Base-by-base conservation (phyloP, 2,888 invertebrate genomes). In the Tigriopus californicus region DNA sequence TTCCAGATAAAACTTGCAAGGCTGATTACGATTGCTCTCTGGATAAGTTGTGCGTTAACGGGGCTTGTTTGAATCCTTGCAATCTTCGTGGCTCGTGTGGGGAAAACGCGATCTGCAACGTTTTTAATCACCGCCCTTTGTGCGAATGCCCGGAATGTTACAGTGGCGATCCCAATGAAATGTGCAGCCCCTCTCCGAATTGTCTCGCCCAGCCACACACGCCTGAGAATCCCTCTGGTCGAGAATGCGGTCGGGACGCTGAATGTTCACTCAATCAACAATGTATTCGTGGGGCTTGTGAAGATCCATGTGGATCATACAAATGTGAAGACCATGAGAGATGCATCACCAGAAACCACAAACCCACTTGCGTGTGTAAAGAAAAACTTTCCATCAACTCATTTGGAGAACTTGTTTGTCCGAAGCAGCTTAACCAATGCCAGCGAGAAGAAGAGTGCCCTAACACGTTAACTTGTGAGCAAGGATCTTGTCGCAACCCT, bases 251-350 rank as follows among this genome's bases (percentile, higher is more conserved):
- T 18, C 81, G 81, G 75, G 87, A 90, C 79, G 79, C 80, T 77
- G 88, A 88, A 77, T 91, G 90, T 76, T 82, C 86, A 66, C 82
- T 82, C 75, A 87, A 89, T 76, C 85, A 86, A 77, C 84, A 87
- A 72, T 91, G 90, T 77, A 80, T 87, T 75, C 84, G 85, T 76
- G 80, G 83, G 74, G 83, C 85, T 75, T 91, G 90, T 75, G 79
- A 84, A 74, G 87, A 90, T 75, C 90, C 89, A 65, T 91, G 90
- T 76, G 81, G 62, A 44, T 67, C 66, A 49, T 76, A 78, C 63
- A 79, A 81, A 65, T 90, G 90, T 70, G 80, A 80, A 65, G 77
- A 79, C 66, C 85, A 85, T 71, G 89, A 89, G 71, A 83, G 82
- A 71, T 91, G 91, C 71, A 85, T 86, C 75, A 88, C 88, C 41